Percentiles rank a stretch among this genome's conserved stretches.
These are phyloP conservation scores for Enteromius trimaculatus DNA, from an alignment of 2,797 vertebrate species.

Conservation along the genomic window DNA sequence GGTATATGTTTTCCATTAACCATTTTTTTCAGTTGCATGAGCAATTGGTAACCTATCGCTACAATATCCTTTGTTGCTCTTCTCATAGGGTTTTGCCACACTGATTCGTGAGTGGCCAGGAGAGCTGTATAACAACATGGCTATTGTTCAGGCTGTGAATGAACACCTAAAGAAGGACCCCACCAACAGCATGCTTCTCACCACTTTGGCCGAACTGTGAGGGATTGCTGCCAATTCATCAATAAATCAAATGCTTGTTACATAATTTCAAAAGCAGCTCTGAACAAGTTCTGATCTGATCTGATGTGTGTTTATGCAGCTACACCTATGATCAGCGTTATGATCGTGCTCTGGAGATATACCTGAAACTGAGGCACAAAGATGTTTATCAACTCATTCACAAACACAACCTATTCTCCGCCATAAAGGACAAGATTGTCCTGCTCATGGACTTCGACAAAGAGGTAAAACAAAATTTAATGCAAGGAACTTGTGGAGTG, in stretches of 20 bases:
- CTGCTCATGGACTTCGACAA: constrained; percentile 99
- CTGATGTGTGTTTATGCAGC: constrained; percentile 68
- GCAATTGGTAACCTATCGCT: not conserved
- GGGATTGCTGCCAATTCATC: constrained; percentile 58
- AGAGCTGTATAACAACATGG: constrained; percentile 95
- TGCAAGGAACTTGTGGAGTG: constrained; percentile 11
- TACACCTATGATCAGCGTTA: constrained; percentile 98
- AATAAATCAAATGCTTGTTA: not conserved
- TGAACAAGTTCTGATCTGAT: not conserved
- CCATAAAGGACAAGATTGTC: constrained; percentile 97
- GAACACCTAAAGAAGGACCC: constrained; percentile 92
- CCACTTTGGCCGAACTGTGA: constrained; percentile 94
- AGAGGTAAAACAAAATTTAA: constrained; percentile 79
- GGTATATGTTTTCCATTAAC: constrained; percentile 69
- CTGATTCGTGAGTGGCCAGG: constrained; percentile 96
- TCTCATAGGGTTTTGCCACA: constrained; percentile 89
- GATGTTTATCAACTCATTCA: constrained; percentile 97
- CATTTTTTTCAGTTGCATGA: not conserved
- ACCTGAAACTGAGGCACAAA: constrained; percentile 92
- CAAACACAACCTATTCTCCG: constrained; percentile 97
- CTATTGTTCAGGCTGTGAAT: constrained; percentile 92
- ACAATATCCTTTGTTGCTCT: constrained; percentile 5
- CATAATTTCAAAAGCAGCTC: not conserved
- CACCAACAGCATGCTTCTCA: constrained; percentile 88
- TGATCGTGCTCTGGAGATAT: constrained; percentile 95